A percentile compares a stretch with the other conserved stretches of the same genome.
These are phyloP conservation scores for Crocodylus rhombifer DNA, from an alignment of 2,797 vertebrate genomes.

Conservation along the genomic window DNA sequence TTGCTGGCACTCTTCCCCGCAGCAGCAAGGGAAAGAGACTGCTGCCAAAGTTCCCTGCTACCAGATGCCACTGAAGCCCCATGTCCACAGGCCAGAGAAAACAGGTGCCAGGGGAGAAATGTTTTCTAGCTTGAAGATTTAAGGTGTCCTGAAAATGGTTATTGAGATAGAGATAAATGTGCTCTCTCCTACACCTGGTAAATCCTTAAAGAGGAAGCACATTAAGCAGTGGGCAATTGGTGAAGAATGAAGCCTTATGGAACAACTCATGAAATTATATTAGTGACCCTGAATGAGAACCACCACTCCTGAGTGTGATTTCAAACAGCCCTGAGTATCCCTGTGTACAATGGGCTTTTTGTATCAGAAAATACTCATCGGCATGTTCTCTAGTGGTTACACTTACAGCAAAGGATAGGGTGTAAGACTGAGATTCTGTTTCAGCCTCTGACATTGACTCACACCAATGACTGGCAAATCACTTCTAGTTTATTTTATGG, in stretches of 20 bases:
- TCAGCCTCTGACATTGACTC: slow-evolving; percentile 35
- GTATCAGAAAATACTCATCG: slow-evolving; percentile 39
- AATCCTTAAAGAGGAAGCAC: slow-evolving; percentile 32
- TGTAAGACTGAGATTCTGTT: no score
- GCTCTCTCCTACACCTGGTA: neutral
- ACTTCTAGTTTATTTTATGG: slow-evolving; percentile 22
- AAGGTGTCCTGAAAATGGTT: neutral
- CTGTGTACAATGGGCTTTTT: slow-evolving; percentile 38
- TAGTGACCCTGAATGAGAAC: slow-evolving; percentile 52
- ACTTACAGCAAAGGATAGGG: no score
- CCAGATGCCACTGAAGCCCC: no score
- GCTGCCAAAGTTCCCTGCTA: no score
- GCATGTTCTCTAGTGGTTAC: no score
- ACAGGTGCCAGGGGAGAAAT: neutral
- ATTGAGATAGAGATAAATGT: neutral
- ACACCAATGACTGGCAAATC: slow-evolving; percentile 1
- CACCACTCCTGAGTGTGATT: slow-evolving; percentile 47
- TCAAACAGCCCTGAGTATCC: slow-evolving; percentile 20
- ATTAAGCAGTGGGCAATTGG: slow-evolving; percentile 2
- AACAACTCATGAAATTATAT: slow-evolving; percentile 43
- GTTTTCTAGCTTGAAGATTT: slow-evolving; percentile 1
- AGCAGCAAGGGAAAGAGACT: no score
- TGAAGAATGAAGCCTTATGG: neutral
- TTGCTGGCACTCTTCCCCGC: no score
- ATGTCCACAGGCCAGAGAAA: no score